Base-by-base conservation (phyloP, 2,888 invertebrate genomes). In the Salticus scenicus region DNA sequence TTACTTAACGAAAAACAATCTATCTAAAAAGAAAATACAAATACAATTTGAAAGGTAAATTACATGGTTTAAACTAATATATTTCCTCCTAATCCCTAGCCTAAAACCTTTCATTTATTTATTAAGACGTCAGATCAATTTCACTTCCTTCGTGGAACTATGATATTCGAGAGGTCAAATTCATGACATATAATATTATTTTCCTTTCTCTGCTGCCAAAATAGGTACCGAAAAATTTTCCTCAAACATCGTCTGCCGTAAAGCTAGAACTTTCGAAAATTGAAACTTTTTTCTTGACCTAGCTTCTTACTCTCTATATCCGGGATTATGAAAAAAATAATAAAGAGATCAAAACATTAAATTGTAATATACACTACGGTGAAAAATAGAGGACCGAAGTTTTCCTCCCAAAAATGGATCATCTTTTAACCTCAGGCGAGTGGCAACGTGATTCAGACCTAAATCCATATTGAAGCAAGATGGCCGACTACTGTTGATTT, bases 331-430 rank as follows among this genome's bases (percentile, higher is more conserved):
- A 7, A 57, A 57, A 57, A 57, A 57, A 57, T 57, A 57, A 57
- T 57, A 57, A 57, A 57, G 57, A 57, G 57, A 57, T 57, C 57
- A 57, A n/a, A 57, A 57, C 57, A 57, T 57, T 57, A 57, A 57
- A 57, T 57, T 57, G 57, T 57, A 57, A 57, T 57, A 24, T 24
- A 57, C 12, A 57, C 57, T 57, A 37, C 37, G 57, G 2, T 20
- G 57, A 24, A 57, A 57, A 57, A 57, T 24, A 57, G 24, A 57
- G 57, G 17, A 5, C 24, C 57, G 57, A 57, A 17, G 24, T 57
- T 57, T 57, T 57, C 57, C 57, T 57, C 57, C 57, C 57, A 7
- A 57, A 57, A 57, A 57, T 57, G 57, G 57, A 57, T 57, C 57
- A 57, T 57, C 57, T 57, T 57, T 57, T 57, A 57, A 24, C 57